These are phyloP conservation scores for Encarsia formosa DNA, from an alignment of 2,888 invertebrate genomes.

Conservation along the genomic window DNA sequence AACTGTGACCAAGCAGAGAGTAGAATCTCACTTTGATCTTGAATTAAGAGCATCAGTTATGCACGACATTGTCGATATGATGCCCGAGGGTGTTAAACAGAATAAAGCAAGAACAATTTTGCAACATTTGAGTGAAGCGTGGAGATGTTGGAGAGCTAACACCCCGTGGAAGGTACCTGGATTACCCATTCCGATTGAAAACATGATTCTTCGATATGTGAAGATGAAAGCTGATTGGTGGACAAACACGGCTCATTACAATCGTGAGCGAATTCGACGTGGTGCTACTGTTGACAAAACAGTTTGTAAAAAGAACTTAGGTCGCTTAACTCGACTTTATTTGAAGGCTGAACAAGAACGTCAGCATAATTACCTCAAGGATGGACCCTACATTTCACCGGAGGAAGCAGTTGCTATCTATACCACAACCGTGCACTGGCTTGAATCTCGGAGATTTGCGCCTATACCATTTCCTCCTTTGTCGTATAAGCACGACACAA, in stretches of 20 bases:
- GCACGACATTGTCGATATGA: slow-evolving; percentile 99
- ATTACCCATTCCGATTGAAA: slow-evolving; percentile 97
- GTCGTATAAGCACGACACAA: slow-evolving; percentile 99
- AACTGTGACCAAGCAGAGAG: slow-evolving; percentile 98
- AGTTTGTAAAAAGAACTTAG: slow-evolving; percentile 99
- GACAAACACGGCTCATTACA: slow-evolving; percentile 99
- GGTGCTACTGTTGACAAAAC: slow-evolving; percentile 99
- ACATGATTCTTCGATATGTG: slow-evolving; percentile 99
- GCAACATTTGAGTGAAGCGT: slow-evolving; percentile 98
- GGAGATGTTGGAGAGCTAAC: slow-evolving; percentile 99
- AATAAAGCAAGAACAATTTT: slow-evolving; percentile 98
- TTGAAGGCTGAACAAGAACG: slow-evolving; percentile 98
- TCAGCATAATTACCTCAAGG: slow-evolving; percentile 98
- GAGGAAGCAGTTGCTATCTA: slow-evolving; percentile 99
- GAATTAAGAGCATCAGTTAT: slow-evolving; percentile 95
- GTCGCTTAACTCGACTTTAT: slow-evolving; percentile 93
- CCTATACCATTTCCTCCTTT: slow-evolving; percentile 99
- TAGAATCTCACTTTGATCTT: slow-evolving; percentile 98
- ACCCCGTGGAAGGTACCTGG: slow-evolving; percentile 99
- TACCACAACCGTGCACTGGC: slow-evolving; percentile 99
- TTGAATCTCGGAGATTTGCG: slow-evolving; percentile 96
- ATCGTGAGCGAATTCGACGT: slow-evolving; percentile 94
- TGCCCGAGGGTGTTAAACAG: slow-evolving; percentile 99
- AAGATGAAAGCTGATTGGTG: slow-evolving; percentile 99
- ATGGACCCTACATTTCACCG: slow-evolving; percentile 98